Percentiles rank a stretch among this genome's conserved stretches.
phyloP scores from a whole-genome alignment of 2,888 invertebrate genomes.

The Tupiocoris notatus region DNA sequence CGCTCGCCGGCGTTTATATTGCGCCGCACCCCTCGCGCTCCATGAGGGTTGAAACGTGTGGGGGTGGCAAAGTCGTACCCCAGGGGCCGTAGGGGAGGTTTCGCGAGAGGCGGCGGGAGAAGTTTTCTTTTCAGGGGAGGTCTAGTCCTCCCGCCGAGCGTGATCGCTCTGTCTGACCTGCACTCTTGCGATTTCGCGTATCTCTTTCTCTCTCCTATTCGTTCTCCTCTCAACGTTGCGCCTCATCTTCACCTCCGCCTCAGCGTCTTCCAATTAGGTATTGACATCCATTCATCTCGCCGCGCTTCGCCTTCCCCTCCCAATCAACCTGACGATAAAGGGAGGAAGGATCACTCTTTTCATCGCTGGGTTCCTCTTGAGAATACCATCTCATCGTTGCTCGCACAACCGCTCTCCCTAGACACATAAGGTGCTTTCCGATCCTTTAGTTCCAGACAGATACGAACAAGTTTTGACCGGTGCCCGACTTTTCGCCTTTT shows the following conservation, averaged over 20 bases:
- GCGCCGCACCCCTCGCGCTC: conserved; percentile 34
- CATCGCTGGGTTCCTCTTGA: conserved; percentile 22
- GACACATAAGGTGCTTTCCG: too few relatives aligned
- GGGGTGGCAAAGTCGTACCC: conserved; percentile 16
- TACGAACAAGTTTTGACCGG: too few relatives aligned
- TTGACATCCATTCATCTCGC: conserved; percentile 43
- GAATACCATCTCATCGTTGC: not conserved
- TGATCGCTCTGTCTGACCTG: too few relatives aligned
- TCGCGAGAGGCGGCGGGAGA: not conserved
- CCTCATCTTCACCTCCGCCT: not conserved
- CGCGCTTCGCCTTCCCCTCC: not conserved
- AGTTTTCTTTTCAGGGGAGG: conserved; percentile 7
- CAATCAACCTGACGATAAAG: not conserved
- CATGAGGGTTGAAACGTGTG: not conserved
- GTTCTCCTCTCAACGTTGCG: not conserved
- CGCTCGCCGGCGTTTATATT: conserved; percentile 23
- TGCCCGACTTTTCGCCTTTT: too few relatives aligned
- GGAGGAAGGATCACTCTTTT: not conserved
- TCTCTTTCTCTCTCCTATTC: not conserved
- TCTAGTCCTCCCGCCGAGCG: too few relatives aligned
- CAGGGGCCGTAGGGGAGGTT: conserved; percentile 4
- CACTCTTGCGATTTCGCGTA: not conserved
- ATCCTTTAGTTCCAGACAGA: too few relatives aligned
- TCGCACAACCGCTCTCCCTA: not conserved
- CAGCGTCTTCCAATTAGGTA: conserved; percentile 35